Percentiles rank a stretch among this genome's conserved stretches.
Conservation (phyloP, 2,113 vertebrate genomes). For the Montifringilla adamsi region DNA sequence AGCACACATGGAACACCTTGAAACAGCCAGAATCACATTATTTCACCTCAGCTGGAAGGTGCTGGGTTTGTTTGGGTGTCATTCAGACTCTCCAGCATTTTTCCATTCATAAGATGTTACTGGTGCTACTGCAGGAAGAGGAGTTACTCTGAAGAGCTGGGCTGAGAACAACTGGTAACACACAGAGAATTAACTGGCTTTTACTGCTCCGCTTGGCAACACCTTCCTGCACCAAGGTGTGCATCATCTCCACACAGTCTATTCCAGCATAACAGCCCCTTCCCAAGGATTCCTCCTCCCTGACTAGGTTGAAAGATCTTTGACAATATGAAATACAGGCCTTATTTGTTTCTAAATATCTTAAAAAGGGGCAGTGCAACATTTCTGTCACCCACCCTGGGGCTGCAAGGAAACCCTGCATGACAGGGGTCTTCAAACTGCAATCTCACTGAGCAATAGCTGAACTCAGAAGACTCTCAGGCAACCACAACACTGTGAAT, state of each 20-base stretch:
- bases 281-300: neutral
- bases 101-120: neutral
- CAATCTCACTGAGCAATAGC: neutral
- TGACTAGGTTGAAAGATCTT: neutral
- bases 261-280: neutral
- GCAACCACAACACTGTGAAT: neutral
- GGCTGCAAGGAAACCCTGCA: neutral
- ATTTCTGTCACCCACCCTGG: neutral
- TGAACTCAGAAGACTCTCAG: neutral
- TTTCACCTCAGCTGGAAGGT: neutral
- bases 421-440: neutral
- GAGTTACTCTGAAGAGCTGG: neutral
- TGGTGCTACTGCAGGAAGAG: neutral
- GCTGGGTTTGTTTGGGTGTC: neutral
- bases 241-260: neutral
- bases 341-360: neutral
- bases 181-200: neutral
- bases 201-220: neutral
- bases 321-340: accelerated
- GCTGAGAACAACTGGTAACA: neutral
- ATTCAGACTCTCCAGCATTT: neutral
- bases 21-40: neutral
- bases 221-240: neutral
- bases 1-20: neutral
- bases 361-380: neutral